A percentile compares a stretch with the other conserved stretches of the same genome.
Conservation (phyloP, 1,140 invertebrate genomes). For the Euwallacea fornicatus region DNA sequence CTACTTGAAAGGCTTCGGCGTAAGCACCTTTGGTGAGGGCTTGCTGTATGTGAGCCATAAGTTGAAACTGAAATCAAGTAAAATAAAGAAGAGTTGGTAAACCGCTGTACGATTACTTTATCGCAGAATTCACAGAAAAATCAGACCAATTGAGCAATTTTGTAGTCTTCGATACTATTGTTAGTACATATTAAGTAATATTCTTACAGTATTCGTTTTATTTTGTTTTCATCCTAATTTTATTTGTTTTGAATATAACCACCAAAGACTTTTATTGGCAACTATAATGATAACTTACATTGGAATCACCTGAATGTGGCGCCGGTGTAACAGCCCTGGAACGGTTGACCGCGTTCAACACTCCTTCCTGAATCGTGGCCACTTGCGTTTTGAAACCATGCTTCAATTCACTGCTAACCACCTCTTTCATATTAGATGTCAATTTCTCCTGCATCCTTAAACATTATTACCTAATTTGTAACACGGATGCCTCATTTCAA, state of each 20-base stretch:
- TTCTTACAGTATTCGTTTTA: too few relatives aligned
- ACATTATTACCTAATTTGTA: neutral
- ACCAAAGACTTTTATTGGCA: neutral
- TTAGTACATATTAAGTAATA: too few relatives aligned
- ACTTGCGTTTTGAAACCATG: constrained; percentile 63
- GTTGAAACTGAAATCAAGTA: constrained; percentile 43
- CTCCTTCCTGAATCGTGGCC: constrained; percentile 59
- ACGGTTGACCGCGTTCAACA: constrained; percentile 59
- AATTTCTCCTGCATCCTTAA: constrained; percentile 53
- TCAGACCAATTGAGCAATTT: too few relatives aligned
- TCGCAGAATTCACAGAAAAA: too few relatives aligned
- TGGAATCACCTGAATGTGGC: constrained; percentile 61
- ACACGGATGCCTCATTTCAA: neutral
- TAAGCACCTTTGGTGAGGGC: constrained; percentile 74
- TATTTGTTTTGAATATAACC: neutral
- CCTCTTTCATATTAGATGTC: constrained; percentile 47
- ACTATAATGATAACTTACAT: constrained; percentile 50
- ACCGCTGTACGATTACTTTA: too few relatives aligned
- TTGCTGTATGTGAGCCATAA: constrained; percentile 71
- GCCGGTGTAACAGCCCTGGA: constrained; percentile 72
- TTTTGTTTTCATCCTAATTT: neutral
- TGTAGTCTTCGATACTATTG: too few relatives aligned
- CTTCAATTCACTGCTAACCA: constrained; percentile 61
- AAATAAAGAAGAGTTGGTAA: too few relatives aligned
- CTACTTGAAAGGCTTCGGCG: constrained; percentile 87